Evolutionary conservation across 2,888 invertebrate species (phyloP).

Genomic region (Empis livida): DNA sequence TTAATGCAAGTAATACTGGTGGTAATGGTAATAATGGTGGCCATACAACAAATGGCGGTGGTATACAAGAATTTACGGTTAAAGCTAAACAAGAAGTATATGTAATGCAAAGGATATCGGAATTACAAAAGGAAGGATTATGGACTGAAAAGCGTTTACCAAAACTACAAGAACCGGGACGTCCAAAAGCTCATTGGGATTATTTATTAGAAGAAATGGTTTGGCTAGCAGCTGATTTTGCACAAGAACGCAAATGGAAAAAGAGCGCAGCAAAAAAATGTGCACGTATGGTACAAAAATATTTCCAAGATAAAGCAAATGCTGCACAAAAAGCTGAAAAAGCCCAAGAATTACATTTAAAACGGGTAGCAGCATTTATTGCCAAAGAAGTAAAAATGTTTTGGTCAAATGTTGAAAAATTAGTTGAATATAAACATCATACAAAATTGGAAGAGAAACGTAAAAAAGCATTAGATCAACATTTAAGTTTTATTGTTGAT

Average conservation of each 20-base stretch:
- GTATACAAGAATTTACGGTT: conserved; percentile 53
- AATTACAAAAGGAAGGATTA: conserved; percentile 84
- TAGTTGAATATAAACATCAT: conserved; percentile 89
- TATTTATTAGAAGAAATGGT: conserved; percentile 97
- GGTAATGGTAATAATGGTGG: neutral
- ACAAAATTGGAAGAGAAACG: conserved; percentile 87
- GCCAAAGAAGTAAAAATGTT: conserved; percentile 90
- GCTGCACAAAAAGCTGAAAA: conserved; percentile 84
- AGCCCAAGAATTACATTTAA: conserved; percentile 75
- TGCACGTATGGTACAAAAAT: conserved; percentile 80
- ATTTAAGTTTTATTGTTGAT: conserved; percentile 94
- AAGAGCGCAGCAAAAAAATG: conserved; percentile 88
- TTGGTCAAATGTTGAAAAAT: conserved; percentile 93
- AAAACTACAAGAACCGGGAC: conserved; percentile 78
- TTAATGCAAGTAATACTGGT: conserved; percentile 19
- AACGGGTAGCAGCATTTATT: conserved; percentile 76
- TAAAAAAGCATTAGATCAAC: conserved; percentile 89
- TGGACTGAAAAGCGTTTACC: conserved; percentile 90
- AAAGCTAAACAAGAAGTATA: conserved; percentile 85
- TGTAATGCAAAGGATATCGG: conserved; percentile 83
- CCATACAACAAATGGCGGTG: conserved; percentile 9
- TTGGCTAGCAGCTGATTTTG: conserved; percentile 96
- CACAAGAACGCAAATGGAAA: conserved; percentile 96
- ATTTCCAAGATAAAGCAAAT: conserved; percentile 81
- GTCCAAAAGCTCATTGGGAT: conserved; percentile 95